Evolutionary conservation across 1,140 invertebrate species (phyloP), one percentile per base, ranked within the genome.

Genomic region (Ylistrum balloti): DNA sequence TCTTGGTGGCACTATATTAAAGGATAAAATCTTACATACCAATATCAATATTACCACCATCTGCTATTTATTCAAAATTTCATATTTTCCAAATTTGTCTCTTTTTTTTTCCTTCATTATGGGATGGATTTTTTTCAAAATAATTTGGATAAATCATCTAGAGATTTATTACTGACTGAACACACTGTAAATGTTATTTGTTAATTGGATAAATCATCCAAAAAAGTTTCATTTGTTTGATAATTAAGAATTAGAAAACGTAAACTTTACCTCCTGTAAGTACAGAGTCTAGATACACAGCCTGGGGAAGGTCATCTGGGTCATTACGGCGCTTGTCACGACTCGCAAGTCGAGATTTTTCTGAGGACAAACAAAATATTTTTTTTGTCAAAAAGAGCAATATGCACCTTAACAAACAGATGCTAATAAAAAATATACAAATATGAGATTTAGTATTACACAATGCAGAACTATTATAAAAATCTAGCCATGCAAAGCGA

Each of bases 1-100:
- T 86, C 95, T 97, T 2, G 99, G 95, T 0, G 98, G 98, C 92
- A 98, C 97, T 15, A 98, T 98, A 45, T 98, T 88, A 89, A 15
- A 45, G 20, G 9, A 1, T 17, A 33, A 88, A 88, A 9, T 45
- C 35, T 13, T n/a, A n/a, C n/a, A n/a, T n/a, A n/a, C n/a, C n/a
- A n/a, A 38, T 38, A 38, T 38, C 35, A 38, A 38, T 38, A 38
- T 38, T 38, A 38, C 35, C n/a, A n/a, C n/a, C n/a, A n/a, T n/a
- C n/a, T n/a, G n/a, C n/a, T n/a, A n/a, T n/a, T n/a, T n/a, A n/a
- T n/a, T n/a, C n/a, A n/a, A n/a, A n/a, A n/a, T n/a, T n/a, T n/a
- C n/a, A n/a, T n/a, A n/a, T n/a, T n/a, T n/a, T n/a, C n/a, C n/a
- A n/a, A n/a, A n/a, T n/a, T n/a, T n/a, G n/a, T n/a, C n/a, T n/a